phyloP scores from a whole-genome alignment of 2,113 vertebrate genomes.

The Desmodus rotundus region DNA sequence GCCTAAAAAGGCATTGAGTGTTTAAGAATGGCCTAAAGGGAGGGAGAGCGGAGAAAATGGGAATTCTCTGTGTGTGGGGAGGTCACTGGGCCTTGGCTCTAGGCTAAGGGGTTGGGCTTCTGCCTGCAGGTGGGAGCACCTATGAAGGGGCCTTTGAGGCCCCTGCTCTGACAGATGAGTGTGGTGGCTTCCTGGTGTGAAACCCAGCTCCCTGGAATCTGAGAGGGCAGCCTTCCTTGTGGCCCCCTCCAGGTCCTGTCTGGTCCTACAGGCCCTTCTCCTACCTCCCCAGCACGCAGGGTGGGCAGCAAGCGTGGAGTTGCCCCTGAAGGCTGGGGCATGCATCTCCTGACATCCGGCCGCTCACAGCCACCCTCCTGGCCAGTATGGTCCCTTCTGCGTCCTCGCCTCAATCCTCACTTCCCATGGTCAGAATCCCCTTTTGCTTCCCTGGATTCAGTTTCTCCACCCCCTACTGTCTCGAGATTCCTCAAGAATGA shows the following conservation, averaged over 20 bases:
- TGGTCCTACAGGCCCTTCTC: background rate
- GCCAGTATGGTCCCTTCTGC: too few species aligned
- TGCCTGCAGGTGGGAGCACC: background rate
- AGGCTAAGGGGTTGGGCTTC: background rate
- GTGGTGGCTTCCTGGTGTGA: background rate
- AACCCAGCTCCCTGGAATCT: background rate
- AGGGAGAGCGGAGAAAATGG: background rate
- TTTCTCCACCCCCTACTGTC: background rate
- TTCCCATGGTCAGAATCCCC: background rate
- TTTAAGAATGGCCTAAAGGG: background rate
- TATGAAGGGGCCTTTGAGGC: background rate
- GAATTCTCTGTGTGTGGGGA: accelerated
- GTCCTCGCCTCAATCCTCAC: background rate
- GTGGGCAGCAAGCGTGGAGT: background rate
- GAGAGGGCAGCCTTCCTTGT: background rate
- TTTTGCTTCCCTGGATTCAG: background rate
- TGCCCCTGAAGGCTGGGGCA: background rate
- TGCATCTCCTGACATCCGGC: background rate
- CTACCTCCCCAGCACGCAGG: background rate
- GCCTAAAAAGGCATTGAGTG: background rate
- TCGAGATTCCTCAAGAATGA: background rate
- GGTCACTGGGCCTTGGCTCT: background rate
- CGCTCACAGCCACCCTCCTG: background rate
- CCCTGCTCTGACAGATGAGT: background rate
- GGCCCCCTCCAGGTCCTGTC: too few species aligned